phyloP scores from a whole-genome alignment of 2,797 vertebrate genomes.

The Columba guinea region DNA sequence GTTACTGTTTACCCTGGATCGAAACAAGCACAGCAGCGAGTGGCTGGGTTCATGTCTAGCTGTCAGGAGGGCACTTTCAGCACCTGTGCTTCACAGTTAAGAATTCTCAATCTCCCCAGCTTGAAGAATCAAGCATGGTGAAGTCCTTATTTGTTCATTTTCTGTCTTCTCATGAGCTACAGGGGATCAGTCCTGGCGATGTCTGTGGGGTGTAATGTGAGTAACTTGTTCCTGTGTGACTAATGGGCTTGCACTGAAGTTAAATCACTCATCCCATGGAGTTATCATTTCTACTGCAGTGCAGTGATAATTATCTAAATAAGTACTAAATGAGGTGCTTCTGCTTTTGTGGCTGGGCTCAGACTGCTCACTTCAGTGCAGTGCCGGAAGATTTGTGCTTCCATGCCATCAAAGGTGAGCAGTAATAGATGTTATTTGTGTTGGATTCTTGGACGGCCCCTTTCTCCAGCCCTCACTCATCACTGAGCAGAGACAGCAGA shows the following conservation, averaged over 20 bases:
- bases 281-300: slow-evolving; percentile 15
- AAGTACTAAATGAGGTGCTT: slow-evolving; percentile 31
- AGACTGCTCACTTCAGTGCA: background rate
- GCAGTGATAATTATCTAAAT: slow-evolving; percentile 33
- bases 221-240: background rate
- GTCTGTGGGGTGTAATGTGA: background rate
- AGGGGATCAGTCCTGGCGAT: background rate
- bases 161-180: background rate
- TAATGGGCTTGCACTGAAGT: slow-evolving; percentile 23
- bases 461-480: background rate
- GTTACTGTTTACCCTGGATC: background rate
- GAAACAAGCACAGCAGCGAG: background rate
- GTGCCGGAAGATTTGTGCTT: background rate
- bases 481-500: background rate
- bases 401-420: background rate
- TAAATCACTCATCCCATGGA: slow-evolving; percentile 49
- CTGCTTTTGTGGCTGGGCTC: slow-evolving; percentile 2
- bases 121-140: background rate
- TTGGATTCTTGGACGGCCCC: background rate
- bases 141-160: background rate
- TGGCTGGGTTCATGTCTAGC: background rate
- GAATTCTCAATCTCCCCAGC: background rate
- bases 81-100: background rate
- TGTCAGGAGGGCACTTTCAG: background rate
- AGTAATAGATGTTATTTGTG: background rate